Conservation (phyloP, 1,140 invertebrate genomes). For the Rhopalosiphum maidis region DNA sequence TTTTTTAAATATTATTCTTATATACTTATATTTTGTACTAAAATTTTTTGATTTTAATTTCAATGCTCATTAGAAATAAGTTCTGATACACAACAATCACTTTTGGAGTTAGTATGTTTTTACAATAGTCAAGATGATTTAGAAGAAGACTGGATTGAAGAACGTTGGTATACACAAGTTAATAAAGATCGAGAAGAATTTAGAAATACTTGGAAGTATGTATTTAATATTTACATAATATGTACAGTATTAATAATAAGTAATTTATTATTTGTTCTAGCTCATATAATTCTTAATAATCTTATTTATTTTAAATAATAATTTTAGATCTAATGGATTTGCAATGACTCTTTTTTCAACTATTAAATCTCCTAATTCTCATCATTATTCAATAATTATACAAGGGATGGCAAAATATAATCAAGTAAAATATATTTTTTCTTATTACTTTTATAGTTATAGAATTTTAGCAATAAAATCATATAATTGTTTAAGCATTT, state of each 20-base stretch:
- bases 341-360: constrained; percentile 65
- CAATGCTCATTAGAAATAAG: constrained; percentile 64
- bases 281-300: not conserved
- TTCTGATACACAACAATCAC: constrained; percentile 70
- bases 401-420: constrained; percentile 76
- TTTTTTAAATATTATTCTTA: constrained; percentile 5
- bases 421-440: constrained; percentile 63
- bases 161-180: constrained; percentile 74
- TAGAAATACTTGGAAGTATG: constrained; percentile 77
- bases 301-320: constrained; percentile 14
- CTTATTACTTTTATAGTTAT: not conserved
- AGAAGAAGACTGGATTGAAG: constrained; percentile 75
- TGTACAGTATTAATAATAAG: not conserved
- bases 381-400: constrained; percentile 74
- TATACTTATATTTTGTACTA: not conserved
- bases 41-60: constrained; percentile 17
- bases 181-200: constrained; percentile 65
- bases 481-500: not conserved
- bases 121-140: constrained; percentile 75
- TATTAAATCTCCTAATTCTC: constrained; percentile 63
- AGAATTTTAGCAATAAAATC: not conserved
- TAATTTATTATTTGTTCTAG: constrained; percentile 54
- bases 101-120: constrained; percentile 85
- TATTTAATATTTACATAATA: constrained; percentile 60
- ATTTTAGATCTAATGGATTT: constrained; percentile 64